These are phyloP conservation scores for Listronotus bonariensis DNA, from an alignment of 1,140 invertebrate genomes.

Conservation along the genomic window DNA sequence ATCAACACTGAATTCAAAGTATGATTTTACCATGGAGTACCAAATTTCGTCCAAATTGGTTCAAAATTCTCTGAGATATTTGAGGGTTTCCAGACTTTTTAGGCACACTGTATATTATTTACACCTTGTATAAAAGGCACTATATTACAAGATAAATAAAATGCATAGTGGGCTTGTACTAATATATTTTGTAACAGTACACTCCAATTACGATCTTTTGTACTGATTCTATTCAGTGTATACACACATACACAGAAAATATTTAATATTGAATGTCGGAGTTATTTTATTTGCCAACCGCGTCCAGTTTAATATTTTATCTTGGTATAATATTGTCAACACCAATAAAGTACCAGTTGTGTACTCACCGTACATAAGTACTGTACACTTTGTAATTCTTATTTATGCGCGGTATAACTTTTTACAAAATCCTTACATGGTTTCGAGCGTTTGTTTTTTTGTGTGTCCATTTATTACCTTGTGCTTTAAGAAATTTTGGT, in stretches of 20 bases:
- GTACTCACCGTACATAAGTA: constrained; percentile 8
- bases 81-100: too few species aligned
- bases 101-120: too few species aligned
- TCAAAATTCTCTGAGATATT: too few species aligned
- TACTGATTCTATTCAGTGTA: background rate
- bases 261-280: background rate
- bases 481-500: too few species aligned
- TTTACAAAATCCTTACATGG: background rate
- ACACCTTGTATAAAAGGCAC: too few species aligned
- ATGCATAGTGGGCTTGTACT: background rate
- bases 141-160: too few species aligned
- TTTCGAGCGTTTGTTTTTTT: too few species aligned
- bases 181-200: background rate
- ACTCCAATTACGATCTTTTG: constrained; percentile 2
- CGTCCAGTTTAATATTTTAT: constrained; percentile 1
- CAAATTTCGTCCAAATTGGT: too few species aligned
- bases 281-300: too few species aligned
- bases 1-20: too few species aligned
- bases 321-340: constrained; percentile 12
- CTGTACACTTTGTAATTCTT: constrained; percentile 4
- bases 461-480: too few species aligned
- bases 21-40: too few species aligned
- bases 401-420: constrained; percentile 7
- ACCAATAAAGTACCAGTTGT: background rate
- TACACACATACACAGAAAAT: background rate